Evolutionary conservation across 2,888 invertebrate genomes (phyloP).

Genomic region (Eilema griseolum): DNA sequence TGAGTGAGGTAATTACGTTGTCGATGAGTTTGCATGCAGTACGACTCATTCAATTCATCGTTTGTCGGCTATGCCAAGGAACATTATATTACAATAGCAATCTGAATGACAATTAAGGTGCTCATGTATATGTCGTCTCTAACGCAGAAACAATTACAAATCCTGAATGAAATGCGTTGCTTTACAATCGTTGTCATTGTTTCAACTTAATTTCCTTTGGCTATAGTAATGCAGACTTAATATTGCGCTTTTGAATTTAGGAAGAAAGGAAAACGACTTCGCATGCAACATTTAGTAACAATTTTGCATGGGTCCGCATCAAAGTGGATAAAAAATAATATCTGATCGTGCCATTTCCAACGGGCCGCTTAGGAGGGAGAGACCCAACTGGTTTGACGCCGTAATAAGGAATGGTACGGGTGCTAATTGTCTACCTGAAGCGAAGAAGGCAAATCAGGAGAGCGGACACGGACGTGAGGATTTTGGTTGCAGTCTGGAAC

Average conservation of each 20-base stretch:
- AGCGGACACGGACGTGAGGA: no score
- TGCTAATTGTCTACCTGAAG: no score
- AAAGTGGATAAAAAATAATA: no score
- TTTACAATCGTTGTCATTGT: conserved; percentile 15
- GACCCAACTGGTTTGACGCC: no score
- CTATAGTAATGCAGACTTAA: conserved; percentile 1
- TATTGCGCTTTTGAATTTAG: neutral
- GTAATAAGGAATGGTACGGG: no score
- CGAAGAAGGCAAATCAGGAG: no score
- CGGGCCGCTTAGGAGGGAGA: no score
- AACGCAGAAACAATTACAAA: conserved; percentile 28
- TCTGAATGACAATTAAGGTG: conserved; percentile 34
- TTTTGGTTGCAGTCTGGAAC: neutral
- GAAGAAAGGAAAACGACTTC: neutral
- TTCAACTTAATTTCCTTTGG: conserved; percentile 1
- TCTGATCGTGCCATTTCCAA: no score
- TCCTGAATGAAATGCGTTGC: conserved; percentile 19
- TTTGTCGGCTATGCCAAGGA: conserved; percentile 28
- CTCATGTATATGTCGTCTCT: conserved; percentile 17
- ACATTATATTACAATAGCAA: conserved; percentile 24
- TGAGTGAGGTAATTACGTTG: conserved; percentile 30
- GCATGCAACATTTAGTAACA: neutral
- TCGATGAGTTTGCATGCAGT: conserved; percentile 26
- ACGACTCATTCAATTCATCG: conserved; percentile 22
- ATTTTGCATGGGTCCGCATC: neutral